A percentile compares a stretch with the other conserved stretches of the same genome.
These are phyloP conservation scores for Tuta absoluta DNA, from an alignment of 2,888 invertebrate genomes.

Conservation along the genomic window DNA sequence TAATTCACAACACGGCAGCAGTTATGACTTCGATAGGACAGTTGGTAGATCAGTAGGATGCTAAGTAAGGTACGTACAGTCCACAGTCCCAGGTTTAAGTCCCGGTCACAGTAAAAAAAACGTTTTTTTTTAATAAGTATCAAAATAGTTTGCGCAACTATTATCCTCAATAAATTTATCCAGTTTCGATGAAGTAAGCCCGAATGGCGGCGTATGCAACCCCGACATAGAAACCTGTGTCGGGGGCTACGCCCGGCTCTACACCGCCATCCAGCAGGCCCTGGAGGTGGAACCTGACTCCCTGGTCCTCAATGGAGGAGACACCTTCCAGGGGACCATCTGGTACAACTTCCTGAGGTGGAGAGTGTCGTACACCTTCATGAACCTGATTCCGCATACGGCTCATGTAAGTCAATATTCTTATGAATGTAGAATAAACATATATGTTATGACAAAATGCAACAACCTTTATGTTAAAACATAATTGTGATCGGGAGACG, in stretches of 20 bases:
- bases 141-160: too few relatives aligned
- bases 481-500: too few relatives aligned
- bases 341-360: constrained; percentile 89
- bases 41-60: too few relatives aligned
- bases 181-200: constrained; percentile 84
- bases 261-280: constrained; percentile 77
- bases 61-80: too few relatives aligned
- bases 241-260: constrained; percentile 86
- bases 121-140: too few relatives aligned
- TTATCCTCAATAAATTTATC: neutral
- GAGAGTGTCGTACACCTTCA: constrained; percentile 87
- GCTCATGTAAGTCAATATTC: constrained; percentile 85
- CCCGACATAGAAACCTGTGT: constrained; percentile 77
- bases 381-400: constrained; percentile 89
- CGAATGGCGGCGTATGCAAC: constrained; percentile 79
- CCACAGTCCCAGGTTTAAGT: too few relatives aligned
- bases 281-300: constrained; percentile 82
- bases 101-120: too few relatives aligned
- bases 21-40: too few relatives aligned
- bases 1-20: too few relatives aligned
- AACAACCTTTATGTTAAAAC: too few relatives aligned
- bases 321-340: constrained; percentile 85
- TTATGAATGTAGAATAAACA: too few relatives aligned
- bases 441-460: too few relatives aligned
- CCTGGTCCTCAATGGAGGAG: constrained; percentile 85